These are phyloP conservation scores for Sebastes kiyomatsui DNA, from an alignment of 2,797 vertebrate genomes.

Conservation along the genomic window DNA sequence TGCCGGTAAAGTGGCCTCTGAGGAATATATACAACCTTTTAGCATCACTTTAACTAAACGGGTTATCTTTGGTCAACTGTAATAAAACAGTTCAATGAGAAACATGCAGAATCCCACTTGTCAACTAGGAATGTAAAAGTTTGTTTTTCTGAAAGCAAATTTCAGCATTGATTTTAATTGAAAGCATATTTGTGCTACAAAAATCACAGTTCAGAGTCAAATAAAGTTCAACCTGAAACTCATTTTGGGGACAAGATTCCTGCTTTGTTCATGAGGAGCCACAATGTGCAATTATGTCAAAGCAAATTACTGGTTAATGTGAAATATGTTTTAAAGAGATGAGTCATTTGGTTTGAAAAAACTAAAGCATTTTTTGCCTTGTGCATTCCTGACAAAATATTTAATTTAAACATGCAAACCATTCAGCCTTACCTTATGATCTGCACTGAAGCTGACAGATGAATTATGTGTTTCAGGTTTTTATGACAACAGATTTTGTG, in stretches of 20 bases:
- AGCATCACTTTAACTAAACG: neutral
- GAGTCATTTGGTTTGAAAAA: neutral
- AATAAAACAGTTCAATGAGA: neutral
- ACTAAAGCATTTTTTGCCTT: neutral
- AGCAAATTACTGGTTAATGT: neutral
- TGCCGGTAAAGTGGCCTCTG: neutral
- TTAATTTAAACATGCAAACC: neutral
- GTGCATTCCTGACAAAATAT: neutral
- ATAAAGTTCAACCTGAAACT: neutral
- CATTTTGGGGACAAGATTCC: neutral
- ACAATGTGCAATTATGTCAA: neutral
- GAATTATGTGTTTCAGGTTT: conserved; percentile 13
- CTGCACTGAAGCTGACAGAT: conserved; percentile 4
- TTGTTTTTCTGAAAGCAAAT: neutral
- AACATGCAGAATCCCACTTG: neutral
- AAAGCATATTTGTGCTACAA: neutral
- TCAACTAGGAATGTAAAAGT: neutral
- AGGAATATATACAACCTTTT: neutral
- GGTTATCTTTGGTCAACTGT: neutral
- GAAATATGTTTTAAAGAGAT: neutral
- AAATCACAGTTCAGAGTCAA: neutral
- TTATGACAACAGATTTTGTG: conserved; percentile 11
- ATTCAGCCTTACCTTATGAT: neutral
- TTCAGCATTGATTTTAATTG: neutral
- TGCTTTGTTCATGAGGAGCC: neutral